These are phyloP conservation scores for Ptychochromis oligacanthus DNA, from an alignment of 2,113 vertebrate genomes.

Conservation along the genomic window DNA sequence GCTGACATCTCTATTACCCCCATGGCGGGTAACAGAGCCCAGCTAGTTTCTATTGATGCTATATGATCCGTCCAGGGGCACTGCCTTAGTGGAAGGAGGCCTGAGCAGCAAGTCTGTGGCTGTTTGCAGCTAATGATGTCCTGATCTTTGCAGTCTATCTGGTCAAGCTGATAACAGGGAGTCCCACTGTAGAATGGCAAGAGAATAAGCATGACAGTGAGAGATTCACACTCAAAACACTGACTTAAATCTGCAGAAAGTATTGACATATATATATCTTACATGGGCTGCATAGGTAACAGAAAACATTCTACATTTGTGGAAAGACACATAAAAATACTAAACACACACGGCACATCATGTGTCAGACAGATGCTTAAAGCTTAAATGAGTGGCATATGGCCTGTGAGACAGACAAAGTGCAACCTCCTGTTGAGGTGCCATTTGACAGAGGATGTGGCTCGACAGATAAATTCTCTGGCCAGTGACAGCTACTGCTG, in stretches of 20 bases:
- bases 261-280: neutral
- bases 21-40: slow-evolving; percentile 53
- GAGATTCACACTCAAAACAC: neutral
- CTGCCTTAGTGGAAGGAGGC: slow-evolving; percentile 51
- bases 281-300: neutral
- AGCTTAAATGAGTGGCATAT: slow-evolving; percentile 56
- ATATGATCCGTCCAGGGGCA: slow-evolving; percentile 56
- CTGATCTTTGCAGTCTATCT: slow-evolving; percentile 60
- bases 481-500: slow-evolving; percentile 60
- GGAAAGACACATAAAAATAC: too few relatives aligned
- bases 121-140: slow-evolving; percentile 71
- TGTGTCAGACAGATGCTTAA: slow-evolving; percentile 43
- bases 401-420: slow-evolving; percentile 49
- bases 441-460: slow-evolving; percentile 61
- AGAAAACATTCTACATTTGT: too few relatives aligned
- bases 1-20: slow-evolving; percentile 60
- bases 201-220: slow-evolving; percentile 17
- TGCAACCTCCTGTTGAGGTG: slow-evolving; percentile 55
- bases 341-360: neutral
- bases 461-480: slow-evolving; percentile 61
- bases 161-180: slow-evolving; percentile 76
- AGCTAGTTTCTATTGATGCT: slow-evolving; percentile 66
- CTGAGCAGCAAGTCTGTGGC: slow-evolving; percentile 57
- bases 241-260: neutral
- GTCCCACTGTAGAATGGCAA: slow-evolving; percentile 37